phyloP scores from a whole-genome alignment of 1,140 invertebrate genomes.

The Armadillidium nasatum region DNA sequence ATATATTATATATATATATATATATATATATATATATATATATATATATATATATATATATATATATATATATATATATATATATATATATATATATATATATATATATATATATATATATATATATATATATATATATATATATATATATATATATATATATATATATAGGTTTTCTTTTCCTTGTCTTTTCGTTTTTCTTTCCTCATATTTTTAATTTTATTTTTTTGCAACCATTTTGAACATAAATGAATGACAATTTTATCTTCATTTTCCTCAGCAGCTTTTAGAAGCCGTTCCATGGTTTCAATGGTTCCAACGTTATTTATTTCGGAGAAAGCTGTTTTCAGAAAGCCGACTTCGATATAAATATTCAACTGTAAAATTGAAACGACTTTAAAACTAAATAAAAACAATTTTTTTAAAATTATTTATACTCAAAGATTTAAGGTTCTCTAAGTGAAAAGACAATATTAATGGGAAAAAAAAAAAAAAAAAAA shows the following conservation, averaged over 20 bases:
- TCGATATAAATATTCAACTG: neutral
- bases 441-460: neutral
- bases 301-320: neutral
- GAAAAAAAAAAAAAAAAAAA: neutral
- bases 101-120: no score
- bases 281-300: neutral
- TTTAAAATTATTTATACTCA: neutral
- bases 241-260: neutral
- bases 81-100: no score
- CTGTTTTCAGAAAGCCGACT: neutral
- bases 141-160: no score
- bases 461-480: neutral
- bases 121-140: no score
- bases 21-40: no score
- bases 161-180: no score
- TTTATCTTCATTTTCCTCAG: neutral
- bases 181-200: no score
- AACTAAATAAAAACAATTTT: neutral
- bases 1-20: no score
- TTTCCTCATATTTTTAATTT: no score
- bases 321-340: neutral
- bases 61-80: no score
- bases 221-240: neutral
- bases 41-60: no score
- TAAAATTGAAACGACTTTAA: neutral